These are phyloP conservation scores for Nyctalus aviator DNA, from an alignment of 2,797 vertebrate genomes.

Conservation along the genomic window DNA sequence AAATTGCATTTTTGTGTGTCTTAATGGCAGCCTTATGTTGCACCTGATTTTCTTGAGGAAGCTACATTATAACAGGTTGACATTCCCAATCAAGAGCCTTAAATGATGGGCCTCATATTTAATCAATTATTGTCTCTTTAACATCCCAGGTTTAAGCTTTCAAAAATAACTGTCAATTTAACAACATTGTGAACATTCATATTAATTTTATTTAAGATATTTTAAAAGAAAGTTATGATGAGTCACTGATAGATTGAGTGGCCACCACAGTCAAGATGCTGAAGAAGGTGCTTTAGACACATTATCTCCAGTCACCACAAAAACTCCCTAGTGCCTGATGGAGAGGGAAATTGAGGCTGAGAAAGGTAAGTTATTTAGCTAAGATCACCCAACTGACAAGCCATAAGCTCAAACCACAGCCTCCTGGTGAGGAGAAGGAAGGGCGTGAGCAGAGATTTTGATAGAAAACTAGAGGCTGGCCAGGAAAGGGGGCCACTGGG, in stretches of 20 bases:
- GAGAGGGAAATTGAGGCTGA: neutral
- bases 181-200: neutral
- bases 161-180: neutral
- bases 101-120: neutral
- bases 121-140: neutral
- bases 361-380: neutral
- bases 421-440: neutral
- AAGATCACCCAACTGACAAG: neutral
- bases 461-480: neutral
- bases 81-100: neutral
- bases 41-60: neutral
- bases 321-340: neutral
- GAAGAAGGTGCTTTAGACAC: neutral
- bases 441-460: neutral
- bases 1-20: neutral
- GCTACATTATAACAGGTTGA: neutral
- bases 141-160: neutral
- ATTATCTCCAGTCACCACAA: neutral
- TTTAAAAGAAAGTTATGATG: neutral
- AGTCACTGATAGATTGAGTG: neutral
- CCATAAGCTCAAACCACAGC: neutral
- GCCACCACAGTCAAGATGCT: neutral
- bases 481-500: neutral
- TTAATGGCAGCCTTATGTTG: neutral
- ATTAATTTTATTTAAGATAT: slow-evolving; percentile 13